These are phyloP conservation scores for Acronicta alni DNA, from an alignment of 2,888 invertebrate genomes.

Conservation along the genomic window DNA sequence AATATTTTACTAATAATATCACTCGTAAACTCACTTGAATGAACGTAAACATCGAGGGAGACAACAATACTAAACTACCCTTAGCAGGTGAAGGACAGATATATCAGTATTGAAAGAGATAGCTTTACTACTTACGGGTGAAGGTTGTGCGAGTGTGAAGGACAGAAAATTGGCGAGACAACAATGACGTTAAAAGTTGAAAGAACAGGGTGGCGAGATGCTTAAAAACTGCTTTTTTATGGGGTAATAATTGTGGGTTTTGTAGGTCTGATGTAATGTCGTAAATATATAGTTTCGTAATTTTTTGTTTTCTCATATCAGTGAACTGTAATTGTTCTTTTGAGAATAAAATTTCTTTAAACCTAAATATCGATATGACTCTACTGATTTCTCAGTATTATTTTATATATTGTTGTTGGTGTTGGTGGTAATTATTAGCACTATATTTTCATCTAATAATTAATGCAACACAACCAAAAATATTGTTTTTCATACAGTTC, in stretches of 20 bases:
- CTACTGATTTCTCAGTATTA: no score
- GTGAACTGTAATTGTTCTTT: no score
- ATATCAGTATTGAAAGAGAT: slow-evolving; percentile 29
- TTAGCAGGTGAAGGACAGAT: slow-evolving; percentile 10
- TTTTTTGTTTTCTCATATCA: no score
- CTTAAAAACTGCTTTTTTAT: slow-evolving; percentile 4
- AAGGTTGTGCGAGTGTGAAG: slow-evolving; percentile 48
- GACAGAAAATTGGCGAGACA: slow-evolving; percentile 50
- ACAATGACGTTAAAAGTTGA: slow-evolving; percentile 44
- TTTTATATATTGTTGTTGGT: no score
- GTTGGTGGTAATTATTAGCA: no score
- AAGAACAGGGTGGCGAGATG: slow-evolving; percentile 56
- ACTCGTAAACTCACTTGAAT: not conserved
- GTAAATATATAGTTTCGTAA: no score
- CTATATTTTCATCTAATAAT: no score
- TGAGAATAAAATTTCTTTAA: no score
- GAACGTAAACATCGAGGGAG: slow-evolving; percentile 14
- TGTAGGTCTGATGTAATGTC: not conserved
- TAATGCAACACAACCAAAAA: no score
- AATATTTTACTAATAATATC: not conserved
- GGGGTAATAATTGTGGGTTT: not conserved
- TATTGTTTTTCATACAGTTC: no score
- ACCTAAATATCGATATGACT: no score
- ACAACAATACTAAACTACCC: not conserved
- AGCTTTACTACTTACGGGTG: slow-evolving; percentile 40